Percentiles rank a stretch among this genome's conserved stretches.
phyloP scores from a whole-genome alignment of 2,113 vertebrate species.

The Castor canadensis region DNA sequence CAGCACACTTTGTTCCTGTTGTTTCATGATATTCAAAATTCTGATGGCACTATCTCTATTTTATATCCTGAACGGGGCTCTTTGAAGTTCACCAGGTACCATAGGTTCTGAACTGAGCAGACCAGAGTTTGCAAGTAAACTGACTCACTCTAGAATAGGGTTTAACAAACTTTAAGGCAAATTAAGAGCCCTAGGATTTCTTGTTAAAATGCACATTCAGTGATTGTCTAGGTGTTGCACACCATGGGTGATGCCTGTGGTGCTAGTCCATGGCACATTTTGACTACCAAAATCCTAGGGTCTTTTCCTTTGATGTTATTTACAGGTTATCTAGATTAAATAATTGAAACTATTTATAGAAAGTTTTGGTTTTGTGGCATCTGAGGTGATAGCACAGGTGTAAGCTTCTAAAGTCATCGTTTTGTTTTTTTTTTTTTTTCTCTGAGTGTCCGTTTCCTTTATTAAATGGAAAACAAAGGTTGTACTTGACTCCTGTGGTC shows the following conservation, averaged over 20 bases:
- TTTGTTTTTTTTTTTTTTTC: slow-evolving; percentile 10
- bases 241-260: not conserved
- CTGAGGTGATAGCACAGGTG: not conserved
- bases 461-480: not conserved
- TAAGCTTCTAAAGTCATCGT: not conserved
- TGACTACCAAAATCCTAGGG: not conserved
- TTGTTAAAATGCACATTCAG: not conserved
- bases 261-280: not conserved
- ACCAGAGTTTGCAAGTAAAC: not conserved
- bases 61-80: not conserved
- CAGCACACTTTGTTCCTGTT: slow-evolving; percentile 8
- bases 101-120: not conserved
- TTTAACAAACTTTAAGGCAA: not conserved
- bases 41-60: not conserved
- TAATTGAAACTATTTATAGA: not conserved
- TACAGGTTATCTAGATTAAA: not conserved
- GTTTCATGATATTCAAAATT: slow-evolving; percentile 33
- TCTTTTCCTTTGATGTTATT: not conserved
- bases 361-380: not conserved
- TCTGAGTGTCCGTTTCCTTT: not conserved
- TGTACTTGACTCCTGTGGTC: not conserved
- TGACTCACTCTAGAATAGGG: not conserved
- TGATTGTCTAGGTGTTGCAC: not conserved
- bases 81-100: not conserved
- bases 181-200: not conserved